These are phyloP conservation scores for Criorhina ranunculi DNA, from an alignment of 2,888 invertebrate species.

Conservation along the genomic window DNA sequence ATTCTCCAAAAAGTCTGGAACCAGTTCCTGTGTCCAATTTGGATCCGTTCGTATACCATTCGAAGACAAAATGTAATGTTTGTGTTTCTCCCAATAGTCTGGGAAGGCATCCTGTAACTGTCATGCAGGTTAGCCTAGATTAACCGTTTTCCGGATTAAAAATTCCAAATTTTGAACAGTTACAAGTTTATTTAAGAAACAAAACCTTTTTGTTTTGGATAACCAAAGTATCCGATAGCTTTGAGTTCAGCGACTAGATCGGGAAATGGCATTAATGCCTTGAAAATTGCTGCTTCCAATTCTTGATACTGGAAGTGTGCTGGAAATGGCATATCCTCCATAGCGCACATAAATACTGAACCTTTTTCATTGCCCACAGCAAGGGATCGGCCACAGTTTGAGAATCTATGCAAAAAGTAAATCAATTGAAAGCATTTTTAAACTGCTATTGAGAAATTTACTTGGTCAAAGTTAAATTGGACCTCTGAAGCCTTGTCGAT, in stretches of 20 bases:
- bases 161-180: background rate
- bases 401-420: constrained; percentile 85
- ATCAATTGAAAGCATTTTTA: background rate
- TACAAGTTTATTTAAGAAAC: background rate
- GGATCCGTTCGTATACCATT: too few relatives aligned
- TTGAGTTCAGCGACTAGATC: constrained; percentile 87
- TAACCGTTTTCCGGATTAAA: too few relatives aligned
- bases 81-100: too few relatives aligned
- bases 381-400: constrained; percentile 88
- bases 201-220: constrained; percentile 77
- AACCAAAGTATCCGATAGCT: constrained; percentile 85
- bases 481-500: constrained; percentile 78
- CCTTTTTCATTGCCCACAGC: constrained; percentile 89
- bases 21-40: too few relatives aligned
- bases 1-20: too few relatives aligned
- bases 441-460: constrained; percentile 58
- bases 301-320: constrained; percentile 89
- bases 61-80: too few relatives aligned
- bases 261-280: constrained; percentile 88
- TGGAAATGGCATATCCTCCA: constrained; percentile 91
- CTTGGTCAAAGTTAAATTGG: constrained; percentile 80
- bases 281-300: constrained; percentile 87
- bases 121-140: too few relatives aligned
- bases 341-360: constrained; percentile 88
- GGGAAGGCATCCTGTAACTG: too few relatives aligned